These are phyloP conservation scores for Lasioglossum malachurum DNA, from an alignment of 2,888 invertebrate species.

Conservation along the genomic window DNA sequence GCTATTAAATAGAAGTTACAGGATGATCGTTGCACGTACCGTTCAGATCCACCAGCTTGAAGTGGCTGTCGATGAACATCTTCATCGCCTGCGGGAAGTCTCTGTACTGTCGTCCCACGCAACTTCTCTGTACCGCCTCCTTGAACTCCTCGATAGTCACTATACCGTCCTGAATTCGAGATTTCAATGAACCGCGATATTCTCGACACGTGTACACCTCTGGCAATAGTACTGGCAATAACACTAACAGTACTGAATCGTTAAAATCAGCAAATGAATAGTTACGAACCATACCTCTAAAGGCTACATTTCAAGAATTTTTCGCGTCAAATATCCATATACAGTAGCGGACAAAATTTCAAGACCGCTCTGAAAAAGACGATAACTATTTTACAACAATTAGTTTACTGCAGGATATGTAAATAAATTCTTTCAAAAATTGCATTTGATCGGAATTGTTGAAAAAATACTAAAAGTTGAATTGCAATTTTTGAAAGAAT, in stretches of 20 bases:
- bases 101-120: slow-evolving; percentile 91
- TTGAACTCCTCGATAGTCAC: slow-evolving; percentile 94
- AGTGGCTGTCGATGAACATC: slow-evolving; percentile 94
- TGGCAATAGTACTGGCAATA: neutral
- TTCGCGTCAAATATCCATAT: neutral
- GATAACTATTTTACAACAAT: too few species aligned
- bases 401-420: too few species aligned
- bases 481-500: too few species aligned
- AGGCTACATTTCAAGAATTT: neutral
- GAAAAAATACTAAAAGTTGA: too few species aligned
- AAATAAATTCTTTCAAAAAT: too few species aligned
- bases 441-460: too few species aligned
- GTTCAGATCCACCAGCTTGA: slow-evolving; percentile 92
- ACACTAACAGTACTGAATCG: neutral
- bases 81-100: slow-evolving; percentile 95
- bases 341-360: too few species aligned
- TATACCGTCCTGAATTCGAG: slow-evolving; percentile 89
- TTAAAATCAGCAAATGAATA: neutral
- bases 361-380: too few species aligned
- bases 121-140: slow-evolving; percentile 92
- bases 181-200: neutral
- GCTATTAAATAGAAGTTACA: neutral
- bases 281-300: neutral
- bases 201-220: neutral
- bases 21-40: slow-evolving; percentile 76